These are phyloP conservation scores for Drosophila cardini DNA, from an alignment of 1,140 invertebrate genomes.

Conservation along the genomic window DNA sequence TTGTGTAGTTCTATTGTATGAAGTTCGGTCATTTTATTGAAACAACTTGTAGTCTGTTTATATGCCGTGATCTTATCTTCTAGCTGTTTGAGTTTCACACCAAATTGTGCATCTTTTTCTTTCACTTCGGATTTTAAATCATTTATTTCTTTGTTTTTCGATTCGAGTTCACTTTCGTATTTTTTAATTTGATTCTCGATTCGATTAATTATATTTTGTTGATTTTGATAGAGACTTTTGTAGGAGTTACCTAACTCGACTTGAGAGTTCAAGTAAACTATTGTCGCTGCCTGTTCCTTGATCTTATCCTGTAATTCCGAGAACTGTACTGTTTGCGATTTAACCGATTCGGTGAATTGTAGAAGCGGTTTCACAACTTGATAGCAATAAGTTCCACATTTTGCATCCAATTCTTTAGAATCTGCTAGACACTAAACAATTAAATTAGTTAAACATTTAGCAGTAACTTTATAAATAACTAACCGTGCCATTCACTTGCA, in stretches of 20 bases:
- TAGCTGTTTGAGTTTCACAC: background rate
- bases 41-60: background rate
- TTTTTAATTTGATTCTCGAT: background rate
- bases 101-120: background rate
- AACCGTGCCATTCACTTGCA: background rate
- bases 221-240: background rate
- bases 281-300: background rate
- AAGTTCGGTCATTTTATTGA: background rate
- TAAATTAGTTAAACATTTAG: background rate
- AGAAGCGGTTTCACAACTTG: background rate
- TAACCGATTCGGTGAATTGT: background rate
- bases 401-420: background rate
- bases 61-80: background rate
- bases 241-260: background rate
- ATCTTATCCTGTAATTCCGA: background rate
- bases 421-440: background rate
- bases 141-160: background rate
- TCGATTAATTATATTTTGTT: background rate
- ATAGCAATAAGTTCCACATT: constrained; percentile 5
- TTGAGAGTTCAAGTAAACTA: background rate
- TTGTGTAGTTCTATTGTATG: background rate
- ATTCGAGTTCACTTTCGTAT: background rate
- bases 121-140: background rate
- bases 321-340: background rate
- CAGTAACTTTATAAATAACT: background rate